Conservation (phyloP, 2,113 vertebrate genomes). For the Pontoporia blainvillei region DNA sequence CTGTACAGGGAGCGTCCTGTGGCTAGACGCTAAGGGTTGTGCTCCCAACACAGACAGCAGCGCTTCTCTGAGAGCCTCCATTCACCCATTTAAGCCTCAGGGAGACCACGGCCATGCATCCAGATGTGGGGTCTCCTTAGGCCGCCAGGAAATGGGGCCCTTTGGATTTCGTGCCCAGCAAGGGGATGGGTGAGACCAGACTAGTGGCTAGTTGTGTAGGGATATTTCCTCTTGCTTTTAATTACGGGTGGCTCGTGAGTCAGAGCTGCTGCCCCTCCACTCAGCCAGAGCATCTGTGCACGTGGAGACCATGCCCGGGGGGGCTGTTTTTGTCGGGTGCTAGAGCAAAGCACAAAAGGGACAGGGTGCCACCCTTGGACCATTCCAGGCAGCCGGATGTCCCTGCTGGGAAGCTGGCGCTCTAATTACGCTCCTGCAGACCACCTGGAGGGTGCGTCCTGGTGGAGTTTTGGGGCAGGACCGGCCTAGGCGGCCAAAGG, state of each 20-base stretch:
- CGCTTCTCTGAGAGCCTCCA: no score
- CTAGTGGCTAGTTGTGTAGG: neutral
- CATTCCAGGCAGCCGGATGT: neutral
- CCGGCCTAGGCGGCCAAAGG: neutral
- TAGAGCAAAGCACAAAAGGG: neutral
- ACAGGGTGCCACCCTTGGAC: neutral
- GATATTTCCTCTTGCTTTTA: neutral
- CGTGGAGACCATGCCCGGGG: neutral
- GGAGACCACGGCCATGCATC: no score
- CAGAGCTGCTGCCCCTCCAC: fast-evolving
- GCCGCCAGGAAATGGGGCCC: no score
- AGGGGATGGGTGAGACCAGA: neutral
- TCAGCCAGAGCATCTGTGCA: neutral
- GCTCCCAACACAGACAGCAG: no score
- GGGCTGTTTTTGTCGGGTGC: neutral
- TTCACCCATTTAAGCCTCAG: no score
- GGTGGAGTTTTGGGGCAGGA: neutral
- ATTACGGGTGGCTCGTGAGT: fast-evolving
- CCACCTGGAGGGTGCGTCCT: fast-evolving
- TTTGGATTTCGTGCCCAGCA: no score
- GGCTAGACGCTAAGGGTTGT: no score
- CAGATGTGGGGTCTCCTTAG: no score
- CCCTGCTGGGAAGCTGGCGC: no score
- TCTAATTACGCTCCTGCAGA: neutral
- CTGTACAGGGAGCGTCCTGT: no score